Evolutionary conservation across 2,797 vertebrate species (phyloP), one percentile per base, ranked within the genome.

Genomic region (Thaleichthys pacificus): DNA sequence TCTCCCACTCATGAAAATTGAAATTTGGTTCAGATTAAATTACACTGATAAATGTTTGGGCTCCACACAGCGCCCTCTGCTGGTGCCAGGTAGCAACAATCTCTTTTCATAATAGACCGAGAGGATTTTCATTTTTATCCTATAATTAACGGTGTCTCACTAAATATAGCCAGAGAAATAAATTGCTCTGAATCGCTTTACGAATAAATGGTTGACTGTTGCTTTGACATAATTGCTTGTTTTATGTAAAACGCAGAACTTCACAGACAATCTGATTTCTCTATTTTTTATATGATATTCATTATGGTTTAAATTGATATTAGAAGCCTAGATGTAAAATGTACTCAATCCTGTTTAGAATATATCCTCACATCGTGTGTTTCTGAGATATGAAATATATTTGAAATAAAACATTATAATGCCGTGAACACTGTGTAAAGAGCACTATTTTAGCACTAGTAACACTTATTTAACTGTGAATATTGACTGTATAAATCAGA

Each of bases 1-100:
- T 91, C 89, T 91, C 89, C 89, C 88, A 90, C 91, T 90, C 89
- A 86, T 86, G 87, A 84, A 92, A 92, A 91, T 91, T 92, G 88
- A 91, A 90, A 92, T 91, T 91, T 86, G 83, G 88, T 90, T 90
- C 89, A 91, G 88, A 91, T 91, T 84, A 90, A 90, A 87, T 88
- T 78, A 88, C 82, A 82, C 74, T 89, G 89, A 92, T 91, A 89
- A 90, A 87, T 80, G 77, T 81, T 79, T 78, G 77, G 68, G 80
- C 77, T 89, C 85, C 70, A 69, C 57, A 88, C 74, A 85, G 88
- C 89, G 78, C 89, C 91, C 88, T 91, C 91, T 91, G 80, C 86
- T 87, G 91, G 90, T 74, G 56, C 58, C 0, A 71, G 70, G 56
- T 73, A 84, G 62, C 42, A 28, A 19, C 14, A 3, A 24, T 71